Conservation (phyloP, 35 echinoderm and acorn worm genomes). For the Apostichopus parvimensis region DNA sequence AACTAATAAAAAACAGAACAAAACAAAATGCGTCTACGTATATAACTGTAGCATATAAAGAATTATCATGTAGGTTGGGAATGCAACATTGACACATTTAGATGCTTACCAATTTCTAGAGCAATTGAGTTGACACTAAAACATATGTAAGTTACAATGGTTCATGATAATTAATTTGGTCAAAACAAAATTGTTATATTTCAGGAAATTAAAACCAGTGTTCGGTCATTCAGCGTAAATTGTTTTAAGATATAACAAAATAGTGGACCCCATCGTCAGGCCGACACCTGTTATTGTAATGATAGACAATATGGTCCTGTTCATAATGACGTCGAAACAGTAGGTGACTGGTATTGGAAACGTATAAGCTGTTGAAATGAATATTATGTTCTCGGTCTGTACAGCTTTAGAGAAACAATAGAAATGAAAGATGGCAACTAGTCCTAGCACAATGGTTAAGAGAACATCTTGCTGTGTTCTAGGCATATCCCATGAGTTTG, state of each 20-base stretch:
- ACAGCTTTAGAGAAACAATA: not conserved
- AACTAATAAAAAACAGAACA: too few relatives aligned
- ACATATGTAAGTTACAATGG: too few relatives aligned
- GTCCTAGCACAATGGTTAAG: not conserved
- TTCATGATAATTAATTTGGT: too few relatives aligned
- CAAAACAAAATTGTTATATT: too few relatives aligned
- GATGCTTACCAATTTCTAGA: too few relatives aligned
- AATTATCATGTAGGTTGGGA: too few relatives aligned
- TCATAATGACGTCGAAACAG: not conserved
- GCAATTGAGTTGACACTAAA: too few relatives aligned
- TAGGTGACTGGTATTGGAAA: conserved; percentile 9
- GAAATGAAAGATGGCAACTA: not conserved
- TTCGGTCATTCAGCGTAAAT: too few relatives aligned
- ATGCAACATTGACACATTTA: too few relatives aligned
- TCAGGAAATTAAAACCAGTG: too few relatives aligned
- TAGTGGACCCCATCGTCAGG: not conserved
- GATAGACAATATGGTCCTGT: not conserved
- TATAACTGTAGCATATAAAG: too few relatives aligned
- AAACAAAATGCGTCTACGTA: too few relatives aligned
- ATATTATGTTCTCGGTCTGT: conserved; percentile 2
- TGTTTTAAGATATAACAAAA: conserved; percentile 22
- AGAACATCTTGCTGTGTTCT: not conserved
- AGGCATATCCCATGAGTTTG: not conserved
- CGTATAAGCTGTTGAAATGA: not conserved
- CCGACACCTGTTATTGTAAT: not conserved